Conservation (phyloP, 2,888 invertebrate species). For the Ormyrus nitidulus region DNA sequence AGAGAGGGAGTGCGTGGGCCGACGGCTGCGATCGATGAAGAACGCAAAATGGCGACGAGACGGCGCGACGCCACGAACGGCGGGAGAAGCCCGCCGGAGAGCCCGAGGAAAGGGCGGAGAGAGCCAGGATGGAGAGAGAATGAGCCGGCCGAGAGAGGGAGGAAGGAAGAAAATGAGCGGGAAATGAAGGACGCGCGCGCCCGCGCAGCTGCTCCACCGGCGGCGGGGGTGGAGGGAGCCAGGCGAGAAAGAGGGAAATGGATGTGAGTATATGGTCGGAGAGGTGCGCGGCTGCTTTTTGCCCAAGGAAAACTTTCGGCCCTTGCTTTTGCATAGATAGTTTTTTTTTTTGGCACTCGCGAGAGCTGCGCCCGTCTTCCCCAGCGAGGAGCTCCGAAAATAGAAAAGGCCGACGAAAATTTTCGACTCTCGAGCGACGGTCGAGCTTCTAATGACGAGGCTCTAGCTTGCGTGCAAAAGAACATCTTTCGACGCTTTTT, state of each 20-base stretch:
- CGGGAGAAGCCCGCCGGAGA: conserved; percentile 29
- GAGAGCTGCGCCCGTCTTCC: neutral
- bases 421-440: too few relatives aligned
- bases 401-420: too few relatives aligned
- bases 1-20: conserved; percentile 71
- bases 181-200: conserved; percentile 54
- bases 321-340: conserved; percentile 13
- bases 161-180: conserved; percentile 55
- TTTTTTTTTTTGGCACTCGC: neutral
- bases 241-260: conserved; percentile 5
- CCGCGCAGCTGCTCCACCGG: conserved; percentile 23
- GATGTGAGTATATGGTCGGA: neutral
- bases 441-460: too few relatives aligned
- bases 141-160: conserved; percentile 37
- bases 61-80: conserved; percentile 60
- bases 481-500: too few relatives aligned
- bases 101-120: conserved; percentile 43
- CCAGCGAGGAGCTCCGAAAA: too few relatives aligned
- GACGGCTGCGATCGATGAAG: conserved; percentile 68
- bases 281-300: conserved; percentile 5
- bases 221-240: conserved; percentile 53
- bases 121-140: conserved; percentile 40
- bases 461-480: too few relatives aligned
- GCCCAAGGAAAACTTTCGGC: conserved; percentile 37
- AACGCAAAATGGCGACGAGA: conserved; percentile 70